Evolutionary conservation across 2,113 vertebrate species (phyloP).

Genomic region (Nannobrachium achirus): DNA sequence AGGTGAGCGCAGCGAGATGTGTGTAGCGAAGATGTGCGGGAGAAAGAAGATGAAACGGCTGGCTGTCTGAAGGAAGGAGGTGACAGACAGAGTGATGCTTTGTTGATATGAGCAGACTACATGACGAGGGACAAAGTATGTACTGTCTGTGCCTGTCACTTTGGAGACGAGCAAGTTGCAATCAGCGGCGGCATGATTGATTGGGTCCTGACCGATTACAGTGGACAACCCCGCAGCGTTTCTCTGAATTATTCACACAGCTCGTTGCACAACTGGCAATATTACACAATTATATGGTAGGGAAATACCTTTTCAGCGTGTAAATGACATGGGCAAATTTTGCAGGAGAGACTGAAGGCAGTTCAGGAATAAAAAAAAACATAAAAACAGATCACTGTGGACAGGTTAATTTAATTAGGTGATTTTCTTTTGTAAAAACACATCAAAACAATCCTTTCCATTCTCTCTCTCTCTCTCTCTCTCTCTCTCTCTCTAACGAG

Average conservation of each 20-base stretch:
- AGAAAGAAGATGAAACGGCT: slow-evolving; percentile 57
- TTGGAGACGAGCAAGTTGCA: slow-evolving; percentile 26
- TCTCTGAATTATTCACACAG: slow-evolving; percentile 22
- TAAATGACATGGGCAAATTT: slow-evolving; percentile 14
- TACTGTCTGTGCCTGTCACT: slow-evolving; percentile 33
- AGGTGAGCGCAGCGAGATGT: slow-evolving; percentile 15
- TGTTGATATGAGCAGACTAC: slow-evolving; percentile 48
- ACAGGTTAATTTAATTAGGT: too few relatives aligned
- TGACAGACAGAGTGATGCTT: slow-evolving; percentile 51
- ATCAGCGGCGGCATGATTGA: slow-evolving; percentile 14
- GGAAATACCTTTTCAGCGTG: slow-evolving; percentile 4
- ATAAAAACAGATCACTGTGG: too few relatives aligned
- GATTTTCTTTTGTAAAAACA: too few relatives aligned
- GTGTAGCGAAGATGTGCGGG: slow-evolving; percentile 41
- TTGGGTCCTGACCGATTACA: slow-evolving; percentile 18
- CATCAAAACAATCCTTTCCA: too few relatives aligned
- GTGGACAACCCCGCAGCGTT: slow-evolving; percentile 11
- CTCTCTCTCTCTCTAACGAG: too few relatives aligned
- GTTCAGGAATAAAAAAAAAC: too few relatives aligned
- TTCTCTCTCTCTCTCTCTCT: too few relatives aligned
- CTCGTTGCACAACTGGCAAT: slow-evolving; percentile 6
- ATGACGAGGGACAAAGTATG: slow-evolving; percentile 42
- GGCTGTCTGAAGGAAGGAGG: slow-evolving; percentile 47
- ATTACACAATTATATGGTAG: neutral
- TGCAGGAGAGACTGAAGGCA: neutral